Conservation (phyloP, 2,888 invertebrate species). For the Hetaerina titia region DNA sequence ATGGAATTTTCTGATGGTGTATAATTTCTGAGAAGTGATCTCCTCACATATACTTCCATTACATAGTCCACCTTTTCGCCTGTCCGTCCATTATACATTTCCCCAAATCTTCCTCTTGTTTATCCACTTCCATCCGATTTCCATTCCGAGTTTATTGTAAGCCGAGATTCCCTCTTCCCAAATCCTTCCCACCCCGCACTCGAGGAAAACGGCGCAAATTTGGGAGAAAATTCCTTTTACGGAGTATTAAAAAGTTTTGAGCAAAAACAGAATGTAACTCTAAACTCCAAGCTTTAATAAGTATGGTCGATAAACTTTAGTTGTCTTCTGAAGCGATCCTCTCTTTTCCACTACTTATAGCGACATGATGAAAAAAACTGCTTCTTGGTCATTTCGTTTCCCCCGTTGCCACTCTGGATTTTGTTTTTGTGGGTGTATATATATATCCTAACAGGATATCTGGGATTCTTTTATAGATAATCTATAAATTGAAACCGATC, state of each 20-base stretch:
- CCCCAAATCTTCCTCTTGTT: neutral
- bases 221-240: conserved; percentile 15
- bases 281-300: conserved; percentile 31
- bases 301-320: neutral
- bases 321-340: neutral
- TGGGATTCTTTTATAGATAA: no score
- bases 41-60: neutral
- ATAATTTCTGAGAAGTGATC: no score
- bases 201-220: conserved; percentile 22
- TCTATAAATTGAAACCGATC: no score
- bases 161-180: neutral
- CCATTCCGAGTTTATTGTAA: neutral
- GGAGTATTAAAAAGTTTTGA: conserved; percentile 49
- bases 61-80: no score
- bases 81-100: neutral
- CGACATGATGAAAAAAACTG: neutral
- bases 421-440: no score
- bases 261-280: neutral
- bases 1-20: no score
- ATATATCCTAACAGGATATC: no score
- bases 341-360: neutral
- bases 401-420: no score
- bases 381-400: no score
- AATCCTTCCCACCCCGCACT: neutral
- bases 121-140: neutral